Evolutionary conservation across 2,797 vertebrate species (phyloP).

Genomic region (Oryzias dopingdopingensis): DNA sequence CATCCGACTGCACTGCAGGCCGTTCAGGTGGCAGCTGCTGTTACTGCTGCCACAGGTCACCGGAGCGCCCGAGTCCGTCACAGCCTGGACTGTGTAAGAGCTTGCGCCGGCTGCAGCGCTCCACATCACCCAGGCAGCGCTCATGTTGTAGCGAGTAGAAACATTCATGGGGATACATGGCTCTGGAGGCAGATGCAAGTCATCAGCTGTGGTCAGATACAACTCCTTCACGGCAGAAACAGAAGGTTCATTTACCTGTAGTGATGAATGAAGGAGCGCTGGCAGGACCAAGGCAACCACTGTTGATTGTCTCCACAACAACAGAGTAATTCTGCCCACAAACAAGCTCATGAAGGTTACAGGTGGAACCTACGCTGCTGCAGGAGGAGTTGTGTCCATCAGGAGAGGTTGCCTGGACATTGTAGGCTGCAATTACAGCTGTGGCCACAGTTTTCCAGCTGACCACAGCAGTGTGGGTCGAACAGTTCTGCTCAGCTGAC

Average conservation of each 20-base stretch:
- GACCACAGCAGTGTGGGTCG: constrained; percentile 40
- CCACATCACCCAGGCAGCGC: constrained; percentile 46
- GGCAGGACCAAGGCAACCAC: constrained; percentile 58
- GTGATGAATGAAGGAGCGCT: constrained; percentile 40
- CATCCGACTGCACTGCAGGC: constrained; percentile 62
- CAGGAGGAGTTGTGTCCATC: constrained; percentile 57
- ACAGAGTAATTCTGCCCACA: constrained; percentile 75
- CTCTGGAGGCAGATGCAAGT: constrained; percentile 39
- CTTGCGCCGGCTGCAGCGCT: constrained; percentile 23
- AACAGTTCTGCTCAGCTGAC: constrained; percentile 55
- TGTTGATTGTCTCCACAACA: constrained; percentile 53
- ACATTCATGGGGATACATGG: constrained; percentile 60
- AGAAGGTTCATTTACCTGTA: constrained; percentile 47
- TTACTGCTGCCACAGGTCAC: constrained; percentile 34
- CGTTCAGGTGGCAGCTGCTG: constrained; percentile 52
- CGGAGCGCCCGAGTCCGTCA: constrained; percentile 12
- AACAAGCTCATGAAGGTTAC: constrained; percentile 55
- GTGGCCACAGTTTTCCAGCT: constrained; percentile 55
- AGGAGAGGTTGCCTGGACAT: constrained; percentile 47
- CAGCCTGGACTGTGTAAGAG: constrained; percentile 54
- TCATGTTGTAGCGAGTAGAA: constrained; percentile 51
- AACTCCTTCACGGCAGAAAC: constrained; percentile 4
- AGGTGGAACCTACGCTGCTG: constrained; percentile 52
- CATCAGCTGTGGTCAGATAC: not conserved
- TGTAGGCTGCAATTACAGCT: constrained; percentile 50